Percentiles rank a stretch among this genome's conserved stretches.
Evolutionary conservation across 1,140 invertebrate species (phyloP).

Genomic region (Pachyrhynchus sulphureomaculatus): DNA sequence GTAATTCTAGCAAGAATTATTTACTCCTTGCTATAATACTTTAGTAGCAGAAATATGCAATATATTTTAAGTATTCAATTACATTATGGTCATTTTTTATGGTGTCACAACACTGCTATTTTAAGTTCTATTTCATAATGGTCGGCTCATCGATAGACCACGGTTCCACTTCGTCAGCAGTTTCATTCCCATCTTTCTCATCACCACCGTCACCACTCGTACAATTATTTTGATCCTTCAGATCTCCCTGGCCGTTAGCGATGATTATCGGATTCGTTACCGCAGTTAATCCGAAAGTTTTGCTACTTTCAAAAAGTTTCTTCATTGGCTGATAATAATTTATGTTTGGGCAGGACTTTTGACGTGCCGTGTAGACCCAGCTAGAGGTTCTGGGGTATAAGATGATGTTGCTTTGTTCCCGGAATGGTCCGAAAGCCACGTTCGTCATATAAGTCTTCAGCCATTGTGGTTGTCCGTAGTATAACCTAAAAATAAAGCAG

Average conservation of each 20-base stretch:
- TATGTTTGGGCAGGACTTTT: conserved; percentile 6
- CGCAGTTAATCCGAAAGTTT: neutral
- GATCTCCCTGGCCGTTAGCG: neutral
- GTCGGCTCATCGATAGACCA: too few species aligned
- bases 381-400: neutral
- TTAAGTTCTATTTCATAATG: too few species aligned
- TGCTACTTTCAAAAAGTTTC: neutral
- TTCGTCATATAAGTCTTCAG: conserved; percentile 3
- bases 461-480: conserved; percentile 6
- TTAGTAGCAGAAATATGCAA: too few species aligned
- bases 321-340: conserved; percentile 16
- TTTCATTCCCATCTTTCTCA: neutral
- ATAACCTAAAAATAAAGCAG: conserved; percentile 10
- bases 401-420: neutral
- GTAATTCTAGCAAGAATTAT: too few species aligned
- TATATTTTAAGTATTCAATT: too few species aligned
- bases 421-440: neutral
- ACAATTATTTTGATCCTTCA: neutral
- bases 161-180: too few species aligned
- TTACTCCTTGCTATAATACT: too few species aligned
- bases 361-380: neutral
- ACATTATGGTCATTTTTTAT: too few species aligned
- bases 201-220: neutral
- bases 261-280: neutral
- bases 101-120: too few species aligned